phyloP scores from a whole-genome alignment of 2,888 invertebrate species.

The Ischnura elegans region DNA sequence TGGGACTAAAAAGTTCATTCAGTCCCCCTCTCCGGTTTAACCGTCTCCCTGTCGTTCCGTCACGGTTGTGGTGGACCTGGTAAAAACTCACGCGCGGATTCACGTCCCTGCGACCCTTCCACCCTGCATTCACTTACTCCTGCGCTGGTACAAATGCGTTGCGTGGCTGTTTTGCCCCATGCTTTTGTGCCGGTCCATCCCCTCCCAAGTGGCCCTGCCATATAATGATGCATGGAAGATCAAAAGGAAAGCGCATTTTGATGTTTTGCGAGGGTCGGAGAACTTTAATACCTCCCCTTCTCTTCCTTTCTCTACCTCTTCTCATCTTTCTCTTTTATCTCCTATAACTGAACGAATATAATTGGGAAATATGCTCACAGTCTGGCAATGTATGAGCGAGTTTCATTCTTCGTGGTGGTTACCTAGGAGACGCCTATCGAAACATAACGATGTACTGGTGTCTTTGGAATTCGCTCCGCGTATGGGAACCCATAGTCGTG shows the following conservation, averaged over 20 bases:
- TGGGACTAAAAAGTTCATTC: too few species aligned
- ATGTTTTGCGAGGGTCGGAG: slow-evolving; percentile 14
- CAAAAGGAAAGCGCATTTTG: slow-evolving; percentile 11
- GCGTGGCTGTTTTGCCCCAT: neutral
- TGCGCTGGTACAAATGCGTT: neutral
- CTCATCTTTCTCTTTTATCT: neutral
- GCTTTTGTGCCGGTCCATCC: neutral
- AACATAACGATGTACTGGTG: neutral
- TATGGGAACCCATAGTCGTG: neutral
- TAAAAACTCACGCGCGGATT: neutral
- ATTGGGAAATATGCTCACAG: neutral
- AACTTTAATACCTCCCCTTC: neutral
- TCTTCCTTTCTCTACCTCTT: neutral
- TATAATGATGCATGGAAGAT: slow-evolving; percentile 14
- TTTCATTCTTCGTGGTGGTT: neutral
- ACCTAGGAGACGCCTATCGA: neutral
- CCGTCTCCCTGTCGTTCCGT: neutral
- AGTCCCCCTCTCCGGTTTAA: neutral
- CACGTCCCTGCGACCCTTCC: neutral
- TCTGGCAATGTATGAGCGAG: neutral
- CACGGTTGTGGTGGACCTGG: neutral
- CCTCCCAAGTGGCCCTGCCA: neutral
- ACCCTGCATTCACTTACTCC: neutral
- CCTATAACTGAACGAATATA: neutral
- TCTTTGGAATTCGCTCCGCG: neutral